These are phyloP conservation scores for Drosophila ercepeae DNA, from an alignment of 1,140 invertebrate species.

Conservation along the genomic window DNA sequence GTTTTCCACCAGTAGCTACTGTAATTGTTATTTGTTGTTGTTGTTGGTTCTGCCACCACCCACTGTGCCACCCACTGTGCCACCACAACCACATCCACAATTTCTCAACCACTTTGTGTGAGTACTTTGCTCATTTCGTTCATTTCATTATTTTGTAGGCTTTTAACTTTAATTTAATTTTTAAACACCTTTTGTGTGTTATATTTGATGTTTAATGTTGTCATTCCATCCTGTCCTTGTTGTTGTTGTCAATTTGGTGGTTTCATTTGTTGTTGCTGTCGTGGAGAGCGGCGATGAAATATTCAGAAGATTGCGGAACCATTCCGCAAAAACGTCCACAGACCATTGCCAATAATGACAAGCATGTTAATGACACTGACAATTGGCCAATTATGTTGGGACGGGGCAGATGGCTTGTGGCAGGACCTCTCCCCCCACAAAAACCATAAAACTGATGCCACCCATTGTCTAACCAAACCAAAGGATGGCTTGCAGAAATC, in stretches of 20 bases:
- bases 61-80: neutral
- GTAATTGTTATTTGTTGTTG: slow-evolving; percentile 27
- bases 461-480: neutral
- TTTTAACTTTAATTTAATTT: slow-evolving; percentile 82
- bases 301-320: slow-evolving; percentile 54
- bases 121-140: slow-evolving; percentile 59
- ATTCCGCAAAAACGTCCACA: slow-evolving; percentile 11
- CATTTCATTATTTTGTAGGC: slow-evolving; percentile 74
- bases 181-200: slow-evolving; percentile 73
- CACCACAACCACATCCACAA: slow-evolving; percentile 1
- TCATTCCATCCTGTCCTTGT: slow-evolving; percentile 29
- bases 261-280: slow-evolving; percentile 14
- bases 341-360: slow-evolving; percentile 57
- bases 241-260: slow-evolving; percentile 8
- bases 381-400: slow-evolving; percentile 71
- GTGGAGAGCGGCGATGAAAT: slow-evolving; percentile 62
- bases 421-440: neutral
- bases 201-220: slow-evolving; percentile 64
- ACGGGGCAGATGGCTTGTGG: neutral
- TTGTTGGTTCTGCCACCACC: neutral
- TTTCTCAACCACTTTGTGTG: slow-evolving; percentile 29
- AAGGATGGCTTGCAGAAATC: slow-evolving; percentile 9
- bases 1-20: slow-evolving; percentile 14
- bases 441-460: slow-evolving; percentile 37
- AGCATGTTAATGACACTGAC: slow-evolving; percentile 67